phyloP scores from a whole-genome alignment of 1,140 invertebrate genomes.

The Trichonephila inaurata region DNA sequence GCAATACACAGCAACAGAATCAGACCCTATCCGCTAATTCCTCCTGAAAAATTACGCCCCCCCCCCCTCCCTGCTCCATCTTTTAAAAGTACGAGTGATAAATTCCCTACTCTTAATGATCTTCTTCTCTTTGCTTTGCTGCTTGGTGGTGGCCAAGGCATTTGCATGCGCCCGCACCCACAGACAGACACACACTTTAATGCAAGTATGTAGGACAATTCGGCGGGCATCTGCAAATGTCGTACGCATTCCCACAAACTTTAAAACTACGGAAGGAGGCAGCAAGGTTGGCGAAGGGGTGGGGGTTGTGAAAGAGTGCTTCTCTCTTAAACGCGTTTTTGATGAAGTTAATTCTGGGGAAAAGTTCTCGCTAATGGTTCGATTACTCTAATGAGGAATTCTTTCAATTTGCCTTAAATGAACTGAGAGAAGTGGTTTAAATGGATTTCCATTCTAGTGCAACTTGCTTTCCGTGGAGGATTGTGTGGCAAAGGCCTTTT shows the following conservation, averaged over 20 bases:
- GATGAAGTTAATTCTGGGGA: conserved; percentile 74
- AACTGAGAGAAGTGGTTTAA: conserved; percentile 68
- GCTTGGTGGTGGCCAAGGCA: background rate
- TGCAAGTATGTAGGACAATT: conserved; percentile 52
- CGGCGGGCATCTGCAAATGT: conserved; percentile 57
- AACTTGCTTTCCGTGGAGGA: background rate
- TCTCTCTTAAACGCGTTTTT: conserved; percentile 67
- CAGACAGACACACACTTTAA: background rate
- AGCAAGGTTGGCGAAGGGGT: background rate
- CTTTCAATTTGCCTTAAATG: conserved; percentile 76
- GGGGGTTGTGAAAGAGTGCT: background rate
- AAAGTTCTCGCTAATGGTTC: conserved; percentile 73
- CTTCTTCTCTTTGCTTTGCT: conserved; percentile 36
- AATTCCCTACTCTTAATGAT: conserved; percentile 51
- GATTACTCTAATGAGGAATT: conserved; percentile 76
- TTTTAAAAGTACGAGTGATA: conserved; percentile 72
- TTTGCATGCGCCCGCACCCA: background rate
- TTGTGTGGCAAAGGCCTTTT: conserved; percentile 36
- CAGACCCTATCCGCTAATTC: conserved; percentile 1
- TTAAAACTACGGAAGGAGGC: conserved; percentile 11
- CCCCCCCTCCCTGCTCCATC: conserved; percentile 11
- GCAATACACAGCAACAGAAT: background rate
- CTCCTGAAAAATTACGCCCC: conserved; percentile 53
- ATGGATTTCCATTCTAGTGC: conserved; percentile 52
- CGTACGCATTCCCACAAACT: conserved; percentile 73